Conservation (phyloP, 2,797 vertebrate genomes). For the Gadopsis marmoratus region DNA sequence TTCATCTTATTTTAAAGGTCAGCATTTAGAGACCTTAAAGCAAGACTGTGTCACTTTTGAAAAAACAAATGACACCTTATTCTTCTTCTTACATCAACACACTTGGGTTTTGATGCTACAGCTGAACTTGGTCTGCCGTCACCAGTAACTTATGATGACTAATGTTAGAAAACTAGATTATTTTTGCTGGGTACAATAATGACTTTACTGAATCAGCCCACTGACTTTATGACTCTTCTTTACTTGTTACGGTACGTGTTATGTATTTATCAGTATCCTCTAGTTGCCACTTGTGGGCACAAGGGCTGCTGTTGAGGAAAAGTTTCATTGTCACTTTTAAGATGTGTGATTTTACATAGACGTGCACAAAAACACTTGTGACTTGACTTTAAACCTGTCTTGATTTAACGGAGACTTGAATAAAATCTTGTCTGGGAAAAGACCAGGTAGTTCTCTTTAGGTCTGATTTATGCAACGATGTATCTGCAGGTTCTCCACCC, state of each 20-base stretch:
- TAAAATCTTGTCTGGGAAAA: background rate
- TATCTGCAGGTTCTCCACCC: conserved; percentile 81
- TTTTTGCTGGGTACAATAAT: background rate
- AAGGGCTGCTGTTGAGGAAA: background rate
- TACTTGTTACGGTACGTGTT: background rate
- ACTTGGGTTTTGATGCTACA: background rate
- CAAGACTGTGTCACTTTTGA: background rate
- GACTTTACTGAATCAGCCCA: background rate
- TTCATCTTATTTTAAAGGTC: background rate
- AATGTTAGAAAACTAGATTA: background rate
- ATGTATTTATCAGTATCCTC: background rate
- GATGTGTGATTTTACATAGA: background rate
- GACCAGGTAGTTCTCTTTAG: background rate
- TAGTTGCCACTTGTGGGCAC: background rate
- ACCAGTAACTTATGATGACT: background rate
- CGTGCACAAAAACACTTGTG: background rate
- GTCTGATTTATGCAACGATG: conserved; percentile 13
- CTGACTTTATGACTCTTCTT: background rate
- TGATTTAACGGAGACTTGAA: background rate
- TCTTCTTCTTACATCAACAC: background rate
- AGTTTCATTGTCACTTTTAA: background rate
- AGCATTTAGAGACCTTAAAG: background rate
- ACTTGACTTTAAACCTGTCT: background rate
- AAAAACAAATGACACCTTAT: background rate
- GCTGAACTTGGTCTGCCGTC: background rate